These are phyloP conservation scores for Passer montanus DNA, from an alignment of 2,113 vertebrate genomes.

Conservation along the genomic window DNA sequence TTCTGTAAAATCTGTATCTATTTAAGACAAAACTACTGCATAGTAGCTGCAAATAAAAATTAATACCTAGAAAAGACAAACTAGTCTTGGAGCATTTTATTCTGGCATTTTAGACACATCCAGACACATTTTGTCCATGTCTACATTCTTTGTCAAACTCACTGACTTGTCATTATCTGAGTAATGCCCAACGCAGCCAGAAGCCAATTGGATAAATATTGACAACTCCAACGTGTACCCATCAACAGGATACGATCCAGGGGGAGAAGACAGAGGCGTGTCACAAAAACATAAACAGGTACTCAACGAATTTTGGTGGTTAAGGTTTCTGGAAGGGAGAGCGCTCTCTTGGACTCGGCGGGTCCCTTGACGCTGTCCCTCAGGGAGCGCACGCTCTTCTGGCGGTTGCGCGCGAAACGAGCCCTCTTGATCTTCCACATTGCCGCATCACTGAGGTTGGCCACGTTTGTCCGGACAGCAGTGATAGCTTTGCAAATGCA, in stretches of 20 bases:
- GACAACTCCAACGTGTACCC: not conserved
- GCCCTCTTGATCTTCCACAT: slow-evolving; percentile 98
- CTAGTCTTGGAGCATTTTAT: not conserved
- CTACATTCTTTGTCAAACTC: not conserved
- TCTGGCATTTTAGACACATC: not conserved
- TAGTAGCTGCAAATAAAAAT: not conserved
- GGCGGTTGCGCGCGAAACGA: slow-evolving; percentile 95
- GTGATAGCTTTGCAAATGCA: slow-evolving; percentile 88
- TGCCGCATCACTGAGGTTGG: slow-evolving; percentile 94
- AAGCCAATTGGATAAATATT: not conserved
- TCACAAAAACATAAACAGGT: slow-evolving; percentile 19
- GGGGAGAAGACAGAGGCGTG: slow-evolving; percentile 34
- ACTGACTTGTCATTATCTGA: not conserved
- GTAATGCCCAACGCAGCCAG: not conserved
- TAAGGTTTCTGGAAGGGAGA: slow-evolving; percentile 94
- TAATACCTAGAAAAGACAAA: not conserved
- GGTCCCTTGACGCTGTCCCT: slow-evolving; percentile 93
- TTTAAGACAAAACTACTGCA: not conserved
- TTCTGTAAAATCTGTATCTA: not conserved
- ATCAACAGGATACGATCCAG: not conserved
- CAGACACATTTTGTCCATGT: not conserved
- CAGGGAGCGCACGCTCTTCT: slow-evolving; percentile 96
- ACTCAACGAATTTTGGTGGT: slow-evolving; percentile 95
- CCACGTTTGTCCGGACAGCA: slow-evolving; percentile 95
- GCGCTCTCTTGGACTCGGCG: slow-evolving; percentile 88